phyloP scores from a whole-genome alignment of 2,113 vertebrate genomes.

The Donacobius atricapilla region DNA sequence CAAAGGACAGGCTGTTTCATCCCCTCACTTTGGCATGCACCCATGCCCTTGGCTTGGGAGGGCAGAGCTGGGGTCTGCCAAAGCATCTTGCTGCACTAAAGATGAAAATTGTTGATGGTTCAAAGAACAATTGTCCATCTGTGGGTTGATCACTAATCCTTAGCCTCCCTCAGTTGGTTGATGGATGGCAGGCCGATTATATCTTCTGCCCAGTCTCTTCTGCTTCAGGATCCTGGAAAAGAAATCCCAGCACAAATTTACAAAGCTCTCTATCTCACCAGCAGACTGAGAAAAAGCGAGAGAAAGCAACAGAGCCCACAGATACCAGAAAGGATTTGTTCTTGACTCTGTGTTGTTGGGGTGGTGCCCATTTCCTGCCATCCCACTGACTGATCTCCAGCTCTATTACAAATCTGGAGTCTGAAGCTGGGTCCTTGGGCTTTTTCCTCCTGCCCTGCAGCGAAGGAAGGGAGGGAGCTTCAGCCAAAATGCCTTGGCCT shows the following conservation, averaged over 20 bases:
- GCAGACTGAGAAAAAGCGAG: not conserved
- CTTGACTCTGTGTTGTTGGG: fast-evolving
- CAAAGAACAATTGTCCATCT: not conserved
- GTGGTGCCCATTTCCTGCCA: not conserved
- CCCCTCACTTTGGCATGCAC: not conserved
- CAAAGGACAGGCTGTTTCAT: no score
- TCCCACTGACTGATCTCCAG: not conserved
- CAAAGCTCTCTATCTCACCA: not conserved
- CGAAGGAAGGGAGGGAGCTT: not conserved
- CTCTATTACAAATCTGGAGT: not conserved
- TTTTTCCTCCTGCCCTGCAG: not conserved
- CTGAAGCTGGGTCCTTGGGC: not conserved
- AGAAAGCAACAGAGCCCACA: not conserved
- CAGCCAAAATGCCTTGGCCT: not conserved
- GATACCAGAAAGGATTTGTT: not conserved
- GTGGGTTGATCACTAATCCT: not conserved
- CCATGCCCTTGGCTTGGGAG: not conserved
- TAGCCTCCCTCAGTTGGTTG: not conserved
- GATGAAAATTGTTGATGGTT: not conserved
- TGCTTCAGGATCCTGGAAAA: not conserved
- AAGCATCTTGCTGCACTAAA: not conserved
- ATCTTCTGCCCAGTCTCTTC: not conserved
- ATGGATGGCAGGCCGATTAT: not conserved
- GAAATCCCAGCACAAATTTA: not conserved
- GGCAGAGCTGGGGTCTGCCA: not conserved